These are phyloP conservation scores for Drosophila littoralis DNA, from an alignment of 1,140 invertebrate species.

Conservation along the genomic window DNA sequence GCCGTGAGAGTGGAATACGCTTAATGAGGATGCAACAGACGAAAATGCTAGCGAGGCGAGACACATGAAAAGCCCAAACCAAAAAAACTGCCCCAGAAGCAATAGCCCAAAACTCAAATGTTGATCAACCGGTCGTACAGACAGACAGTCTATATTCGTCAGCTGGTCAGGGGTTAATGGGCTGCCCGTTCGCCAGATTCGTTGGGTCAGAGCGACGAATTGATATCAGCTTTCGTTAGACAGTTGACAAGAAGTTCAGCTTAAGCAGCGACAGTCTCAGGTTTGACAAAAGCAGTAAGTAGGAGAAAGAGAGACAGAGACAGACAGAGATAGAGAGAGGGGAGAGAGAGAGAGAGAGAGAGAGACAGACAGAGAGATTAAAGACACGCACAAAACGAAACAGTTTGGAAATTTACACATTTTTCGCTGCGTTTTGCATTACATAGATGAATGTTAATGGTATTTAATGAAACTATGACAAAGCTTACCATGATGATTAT, in stretches of 20 bases:
- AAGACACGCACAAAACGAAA: slow-evolving; percentile 26
- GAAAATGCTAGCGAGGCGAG: slow-evolving; percentile 60
- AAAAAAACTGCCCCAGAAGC: slow-evolving; percentile 11
- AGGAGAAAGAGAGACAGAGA: background rate
- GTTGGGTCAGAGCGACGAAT: slow-evolving; percentile 10
- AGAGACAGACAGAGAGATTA: slow-evolving; percentile 6
- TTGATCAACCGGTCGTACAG: slow-evolving; percentile 42
- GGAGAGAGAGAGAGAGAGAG: background rate
- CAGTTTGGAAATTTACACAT: slow-evolving; percentile 5
- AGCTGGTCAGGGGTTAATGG: slow-evolving; percentile 54
- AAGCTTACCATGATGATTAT: slow-evolving; percentile 84
- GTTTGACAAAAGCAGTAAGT: background rate
- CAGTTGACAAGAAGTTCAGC: background rate
- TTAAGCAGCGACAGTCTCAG: background rate
- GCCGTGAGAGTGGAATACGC: slow-evolving; percentile 63
- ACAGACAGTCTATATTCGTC: background rate
- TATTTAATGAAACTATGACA: slow-evolving; percentile 84
- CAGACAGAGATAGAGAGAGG: background rate
- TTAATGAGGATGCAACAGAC: slow-evolving; percentile 67
- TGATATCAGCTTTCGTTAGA: slow-evolving; percentile 6
- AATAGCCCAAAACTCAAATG: slow-evolving; percentile 26
- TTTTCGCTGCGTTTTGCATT: slow-evolving; percentile 47
- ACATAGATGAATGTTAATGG: slow-evolving; percentile 77
- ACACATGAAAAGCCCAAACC: slow-evolving; percentile 17
- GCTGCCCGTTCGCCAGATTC: slow-evolving; percentile 12